Base-by-base conservation (phyloP, 2,888 invertebrate genomes). In the Tolmerus cingulatus region DNA sequence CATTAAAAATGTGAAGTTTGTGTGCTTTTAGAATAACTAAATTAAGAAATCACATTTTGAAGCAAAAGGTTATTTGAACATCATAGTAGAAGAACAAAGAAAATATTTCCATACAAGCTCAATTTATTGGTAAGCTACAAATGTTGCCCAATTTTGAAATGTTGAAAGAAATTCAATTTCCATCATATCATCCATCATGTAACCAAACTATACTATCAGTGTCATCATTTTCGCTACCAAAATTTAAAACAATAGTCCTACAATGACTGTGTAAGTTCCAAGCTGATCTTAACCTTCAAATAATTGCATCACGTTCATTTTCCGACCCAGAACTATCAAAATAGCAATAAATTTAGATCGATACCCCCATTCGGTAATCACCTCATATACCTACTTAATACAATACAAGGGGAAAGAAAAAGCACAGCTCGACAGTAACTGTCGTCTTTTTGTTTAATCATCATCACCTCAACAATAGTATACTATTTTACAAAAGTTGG, bases 401-500 rank as follows among this genome's bases (percentile, higher is more conserved):
- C 30, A 51, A 55, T 40, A 19, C 51, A 30, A 57, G 66, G 19
- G 7, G 19, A 14, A 66, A 74, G 43, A 85, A 74, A 79, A 79
- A 43, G 8, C n/a, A 79, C 19, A 23, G 66, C 66, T 23, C 12
- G 66, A 66, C 40, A 79, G 19, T 34, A 76, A 37, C 40, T 76
- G 34, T 57, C 34, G 66, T 30, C 30, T 55, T 37, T 82, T 66
- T 66, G 34, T 66, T 82, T 57, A 82, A 57, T 66, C 82, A 82
- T 81, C 55, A 77, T 19, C 78, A 78, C 23, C 40, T 37, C 34
- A 82, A 82, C 55, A 82, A 66, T 66, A 82, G 78, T 55, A 85
- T 16, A 85, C 14, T 66, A 84, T 87, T 74, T 82, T 77, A 76
- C 74, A 87, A 77, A 82, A 30, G 57, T 77, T 87, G 87, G 87